Percentiles rank a stretch among this genome's conserved stretches.
phyloP scores from a whole-genome alignment of 2,888 invertebrate genomes.

The Onthophagus sagittarius region DNA sequence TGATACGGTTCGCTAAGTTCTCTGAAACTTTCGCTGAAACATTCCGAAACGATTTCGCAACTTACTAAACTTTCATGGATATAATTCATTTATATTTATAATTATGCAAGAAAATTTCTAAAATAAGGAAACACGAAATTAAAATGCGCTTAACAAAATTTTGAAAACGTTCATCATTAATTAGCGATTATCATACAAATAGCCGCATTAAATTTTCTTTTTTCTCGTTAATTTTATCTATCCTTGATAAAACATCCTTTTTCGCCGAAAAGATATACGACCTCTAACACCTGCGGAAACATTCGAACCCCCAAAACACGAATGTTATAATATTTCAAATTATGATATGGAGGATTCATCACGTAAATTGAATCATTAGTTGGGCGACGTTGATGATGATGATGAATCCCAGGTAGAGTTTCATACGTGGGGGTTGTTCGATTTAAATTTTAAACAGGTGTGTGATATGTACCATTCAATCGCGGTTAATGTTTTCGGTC shows the following conservation, averaged over 20 bases:
- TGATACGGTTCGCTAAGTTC: not conserved
- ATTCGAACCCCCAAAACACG: not conserved
- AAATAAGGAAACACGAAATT: not conserved
- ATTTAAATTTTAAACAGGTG: not conserved
- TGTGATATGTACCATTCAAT: not conserved
- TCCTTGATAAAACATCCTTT: not conserved
- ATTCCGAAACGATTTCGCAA: not conserved
- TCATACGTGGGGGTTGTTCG: not conserved
- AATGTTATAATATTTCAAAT: not conserved
- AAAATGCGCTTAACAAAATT: not conserved
- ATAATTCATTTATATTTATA: not conserved
- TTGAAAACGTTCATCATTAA: not conserved
- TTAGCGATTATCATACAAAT: not conserved
- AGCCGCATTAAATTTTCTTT: not conserved
- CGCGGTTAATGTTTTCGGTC: not conserved
- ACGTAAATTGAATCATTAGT: not conserved
- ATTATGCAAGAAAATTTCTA: not conserved
- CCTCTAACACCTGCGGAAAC: not conserved
- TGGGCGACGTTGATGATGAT: not conserved
- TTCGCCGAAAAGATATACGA: not conserved
- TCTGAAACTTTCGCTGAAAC: not conserved
- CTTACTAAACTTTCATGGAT: not conserved
- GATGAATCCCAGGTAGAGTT: not conserved
- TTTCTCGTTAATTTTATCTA: not conserved
- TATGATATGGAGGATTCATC: not conserved